Evolutionary conservation across 2,113 vertebrate genomes (phyloP).

Genomic region (Pseudorhombus dupliciocellatus): DNA sequence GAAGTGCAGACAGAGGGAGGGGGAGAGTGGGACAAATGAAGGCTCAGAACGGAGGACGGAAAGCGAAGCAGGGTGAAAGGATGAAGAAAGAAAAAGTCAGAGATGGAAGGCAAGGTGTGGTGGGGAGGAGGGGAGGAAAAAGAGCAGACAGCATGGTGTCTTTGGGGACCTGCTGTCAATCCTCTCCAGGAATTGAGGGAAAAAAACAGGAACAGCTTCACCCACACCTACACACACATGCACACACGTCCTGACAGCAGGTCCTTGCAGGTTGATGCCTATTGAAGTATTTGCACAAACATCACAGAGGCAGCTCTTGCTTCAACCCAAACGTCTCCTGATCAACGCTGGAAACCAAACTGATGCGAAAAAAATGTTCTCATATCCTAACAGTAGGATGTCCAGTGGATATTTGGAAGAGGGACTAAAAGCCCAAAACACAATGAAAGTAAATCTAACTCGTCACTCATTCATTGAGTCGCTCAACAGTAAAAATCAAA

Average conservation of each 20-base stretch:
- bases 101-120: slow-evolving; percentile 30
- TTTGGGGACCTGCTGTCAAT: slow-evolving; percentile 85
- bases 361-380: slow-evolving; percentile 26
- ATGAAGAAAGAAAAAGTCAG: slow-evolving; percentile 22
- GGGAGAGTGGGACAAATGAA: slow-evolving; percentile 27
- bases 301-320: slow-evolving; percentile 45
- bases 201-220: slow-evolving; percentile 80
- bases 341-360: slow-evolving; percentile 28
- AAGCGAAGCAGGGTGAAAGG: slow-evolving; percentile 27
- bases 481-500: no score
- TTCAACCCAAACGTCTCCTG: slow-evolving; percentile 49
- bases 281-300: slow-evolving; percentile 65
- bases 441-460: background rate
- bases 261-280: slow-evolving; percentile 56
- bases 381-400: slow-evolving; percentile 13
- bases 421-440: background rate
- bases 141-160: slow-evolving; percentile 56
- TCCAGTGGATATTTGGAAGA: background rate
- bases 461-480: background rate
- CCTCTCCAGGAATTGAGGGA: slow-evolving; percentile 80
- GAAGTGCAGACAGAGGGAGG: slow-evolving; percentile 32
- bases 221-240: slow-evolving; percentile 27
- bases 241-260: slow-evolving; percentile 34
- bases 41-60: slow-evolving; percentile 18
- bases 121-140: slow-evolving; percentile 1